Evolutionary conservation across 2,113 vertebrate species (phyloP).

Genomic region (Xenopus laevis): DNA sequence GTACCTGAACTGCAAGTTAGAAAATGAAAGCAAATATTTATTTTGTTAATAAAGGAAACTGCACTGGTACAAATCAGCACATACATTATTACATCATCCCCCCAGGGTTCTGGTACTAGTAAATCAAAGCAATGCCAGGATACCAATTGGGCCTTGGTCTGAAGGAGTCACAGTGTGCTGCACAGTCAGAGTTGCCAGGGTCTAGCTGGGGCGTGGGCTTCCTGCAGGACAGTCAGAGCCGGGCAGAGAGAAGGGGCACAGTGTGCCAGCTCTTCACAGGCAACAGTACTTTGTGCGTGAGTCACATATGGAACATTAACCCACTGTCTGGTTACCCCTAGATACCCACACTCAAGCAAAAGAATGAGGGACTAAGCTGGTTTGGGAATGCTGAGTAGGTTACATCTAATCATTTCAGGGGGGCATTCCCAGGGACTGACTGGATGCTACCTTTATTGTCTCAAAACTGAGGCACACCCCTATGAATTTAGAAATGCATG

Average conservation of each 20-base stretch:
- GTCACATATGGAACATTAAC: slow-evolving; percentile 36
- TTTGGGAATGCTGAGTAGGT: too few relatives aligned
- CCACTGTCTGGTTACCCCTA: slow-evolving; percentile 23
- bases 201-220: slow-evolving; percentile 18
- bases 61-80: too few relatives aligned
- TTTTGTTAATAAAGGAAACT: too few relatives aligned
- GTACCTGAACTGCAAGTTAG: background rate
- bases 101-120: background rate
- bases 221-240: slow-evolving; percentile 1
- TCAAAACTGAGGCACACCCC: too few relatives aligned
- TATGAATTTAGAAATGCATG: too few relatives aligned
- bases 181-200: background rate
- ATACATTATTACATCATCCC: too few relatives aligned
- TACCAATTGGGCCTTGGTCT: background rate
- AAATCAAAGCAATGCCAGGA: background rate
- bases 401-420: too few relatives aligned
- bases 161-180: background rate
- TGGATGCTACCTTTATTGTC: too few relatives aligned
- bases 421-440: too few relatives aligned
- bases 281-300: slow-evolving; percentile 20
- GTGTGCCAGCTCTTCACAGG: slow-evolving; percentile 24
- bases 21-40: background rate
- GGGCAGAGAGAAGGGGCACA: slow-evolving; percentile 8
- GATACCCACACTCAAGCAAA: slow-evolving; percentile 27
- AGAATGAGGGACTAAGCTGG: slow-evolving; percentile 1